These are phyloP conservation scores for Myxocyprinus asiaticus DNA, from an alignment of 2,113 vertebrate genomes.

Conservation along the genomic window DNA sequence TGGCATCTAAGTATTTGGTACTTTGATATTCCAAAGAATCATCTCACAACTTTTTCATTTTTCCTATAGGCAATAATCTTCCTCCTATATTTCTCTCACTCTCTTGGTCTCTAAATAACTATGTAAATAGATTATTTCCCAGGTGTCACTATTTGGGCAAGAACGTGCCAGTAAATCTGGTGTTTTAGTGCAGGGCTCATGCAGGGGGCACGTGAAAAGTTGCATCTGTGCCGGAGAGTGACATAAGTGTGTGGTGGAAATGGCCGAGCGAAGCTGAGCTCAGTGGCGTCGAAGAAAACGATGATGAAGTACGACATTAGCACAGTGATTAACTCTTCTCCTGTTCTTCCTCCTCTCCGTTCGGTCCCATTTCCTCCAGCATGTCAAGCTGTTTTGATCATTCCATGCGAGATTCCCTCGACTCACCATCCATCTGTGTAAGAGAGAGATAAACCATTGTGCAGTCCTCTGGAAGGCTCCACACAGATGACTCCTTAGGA, in stretches of 20 bases:
- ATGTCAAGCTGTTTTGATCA: conserved; percentile 67
- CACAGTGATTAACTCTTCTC: conserved; percentile 76
- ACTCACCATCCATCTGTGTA: conserved; percentile 70
- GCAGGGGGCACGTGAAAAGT: conserved; percentile 10
- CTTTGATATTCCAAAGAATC: too few relatives aligned
- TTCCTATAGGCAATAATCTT: not conserved
- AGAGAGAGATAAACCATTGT: conserved; percentile 60
- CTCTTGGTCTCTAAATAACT: conserved; percentile 13
- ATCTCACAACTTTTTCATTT: conserved; percentile 18
- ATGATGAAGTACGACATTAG: conserved; percentile 81
- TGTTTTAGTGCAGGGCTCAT: conserved; percentile 3
- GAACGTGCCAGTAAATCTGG: not conserved
- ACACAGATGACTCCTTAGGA: conserved; percentile 44
- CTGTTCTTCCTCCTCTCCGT: conserved; percentile 72
- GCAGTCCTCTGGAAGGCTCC: conserved; percentile 39
- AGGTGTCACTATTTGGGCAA: conserved; percentile 24
- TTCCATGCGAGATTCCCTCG: conserved; percentile 70
- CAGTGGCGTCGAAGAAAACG: conserved; percentile 63
- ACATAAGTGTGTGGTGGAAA: conserved; percentile 50
- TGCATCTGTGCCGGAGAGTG: conserved; percentile 36
- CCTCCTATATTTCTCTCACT: conserved; percentile 1
- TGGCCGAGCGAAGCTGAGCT: conserved; percentile 60
- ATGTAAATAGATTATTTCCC: conserved; percentile 15
- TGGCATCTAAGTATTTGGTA: too few relatives aligned
- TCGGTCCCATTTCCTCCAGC: conserved; percentile 77